These are phyloP conservation scores for Apomyelois bistriatella DNA, from an alignment of 2,888 invertebrate species.

Conservation along the genomic window DNA sequence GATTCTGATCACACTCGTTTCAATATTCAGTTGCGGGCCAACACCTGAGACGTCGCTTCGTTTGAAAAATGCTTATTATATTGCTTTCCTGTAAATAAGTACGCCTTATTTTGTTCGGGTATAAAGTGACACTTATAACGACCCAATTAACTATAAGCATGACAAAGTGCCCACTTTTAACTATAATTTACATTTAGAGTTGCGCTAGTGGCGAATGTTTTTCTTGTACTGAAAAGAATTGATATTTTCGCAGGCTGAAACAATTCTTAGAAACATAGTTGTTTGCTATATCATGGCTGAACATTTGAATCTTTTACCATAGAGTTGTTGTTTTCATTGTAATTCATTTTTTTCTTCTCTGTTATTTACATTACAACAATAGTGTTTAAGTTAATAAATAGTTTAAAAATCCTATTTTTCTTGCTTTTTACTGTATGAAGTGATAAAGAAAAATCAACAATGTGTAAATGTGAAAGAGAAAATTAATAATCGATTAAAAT, in stretches of 20 bases:
- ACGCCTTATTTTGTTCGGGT: slow-evolving; percentile 26
- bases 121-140: slow-evolving; percentile 26
- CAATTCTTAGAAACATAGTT: neutral
- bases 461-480: too few relatives aligned
- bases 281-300: neutral
- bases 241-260: neutral
- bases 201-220: neutral
- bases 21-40: slow-evolving; percentile 67
- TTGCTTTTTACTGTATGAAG: too few relatives aligned
- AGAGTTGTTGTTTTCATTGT: too few relatives aligned
- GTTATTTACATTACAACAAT: too few relatives aligned
- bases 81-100: slow-evolving; percentile 62
- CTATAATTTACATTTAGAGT: slow-evolving; percentile 13
- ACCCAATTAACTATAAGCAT: slow-evolving; percentile 32
- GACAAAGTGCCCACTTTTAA: slow-evolving; percentile 20
- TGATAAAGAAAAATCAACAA: too few relatives aligned
- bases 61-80: slow-evolving; percentile 70
- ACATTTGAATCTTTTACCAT: too few relatives aligned
- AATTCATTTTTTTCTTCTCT: too few relatives aligned
- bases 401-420: too few relatives aligned
- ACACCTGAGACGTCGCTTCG: slow-evolving; percentile 66
- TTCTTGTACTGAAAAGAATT: neutral
- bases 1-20: slow-evolving; percentile 74
- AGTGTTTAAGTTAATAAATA: too few relatives aligned
- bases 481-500: too few relatives aligned